These are phyloP conservation scores for Carassius carassius DNA, from an alignment of 2,113 vertebrate species.

Conservation along the genomic window DNA sequence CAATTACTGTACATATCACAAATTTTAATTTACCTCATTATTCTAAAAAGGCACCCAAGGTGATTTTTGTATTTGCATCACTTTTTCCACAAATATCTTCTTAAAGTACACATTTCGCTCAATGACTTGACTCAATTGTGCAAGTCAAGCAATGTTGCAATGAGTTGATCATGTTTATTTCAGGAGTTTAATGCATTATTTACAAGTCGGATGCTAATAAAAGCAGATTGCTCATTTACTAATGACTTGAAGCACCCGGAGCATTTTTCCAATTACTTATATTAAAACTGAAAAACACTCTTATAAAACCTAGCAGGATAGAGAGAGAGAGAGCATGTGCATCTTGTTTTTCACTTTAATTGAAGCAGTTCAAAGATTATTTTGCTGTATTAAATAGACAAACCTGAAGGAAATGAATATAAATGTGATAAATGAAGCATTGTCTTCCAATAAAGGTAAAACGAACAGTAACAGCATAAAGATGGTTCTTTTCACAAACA, in stretches of 20 bases:
- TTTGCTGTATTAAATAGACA: constrained; percentile 37
- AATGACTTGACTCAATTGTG: constrained; percentile 69
- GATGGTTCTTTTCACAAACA: constrained; percentile 5
- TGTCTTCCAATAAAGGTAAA: constrained; percentile 12
- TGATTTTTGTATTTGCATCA: constrained; percentile 83
- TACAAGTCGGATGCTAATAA: constrained; percentile 97
- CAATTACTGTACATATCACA: constrained; percentile 71
- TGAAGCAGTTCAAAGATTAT: constrained; percentile 50
- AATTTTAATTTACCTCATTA: constrained; percentile 85
- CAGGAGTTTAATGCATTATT: constrained; percentile 97
- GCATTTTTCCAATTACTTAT: constrained; percentile 89
- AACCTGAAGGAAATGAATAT: constrained; percentile 26
- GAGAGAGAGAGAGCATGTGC: constrained; percentile 33
- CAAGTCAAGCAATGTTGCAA: constrained; percentile 73
- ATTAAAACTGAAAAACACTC: constrained; percentile 81
- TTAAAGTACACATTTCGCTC: constrained; percentile 80
- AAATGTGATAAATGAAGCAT: constrained; percentile 6
- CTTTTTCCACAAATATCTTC: constrained; percentile 84
- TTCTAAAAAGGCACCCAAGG: constrained; percentile 83
- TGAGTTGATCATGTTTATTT: constrained; percentile 81
- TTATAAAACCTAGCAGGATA: constrained; percentile 70
- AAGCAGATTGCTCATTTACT: constrained; percentile 97
- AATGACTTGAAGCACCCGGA: constrained; percentile 93
- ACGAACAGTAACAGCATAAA: background rate
- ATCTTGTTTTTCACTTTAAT: constrained; percentile 45